Evolutionary conservation across 64 coral and sea anemone genomes (phyloP).

Genomic region (Platygyra sinensis): DNA sequence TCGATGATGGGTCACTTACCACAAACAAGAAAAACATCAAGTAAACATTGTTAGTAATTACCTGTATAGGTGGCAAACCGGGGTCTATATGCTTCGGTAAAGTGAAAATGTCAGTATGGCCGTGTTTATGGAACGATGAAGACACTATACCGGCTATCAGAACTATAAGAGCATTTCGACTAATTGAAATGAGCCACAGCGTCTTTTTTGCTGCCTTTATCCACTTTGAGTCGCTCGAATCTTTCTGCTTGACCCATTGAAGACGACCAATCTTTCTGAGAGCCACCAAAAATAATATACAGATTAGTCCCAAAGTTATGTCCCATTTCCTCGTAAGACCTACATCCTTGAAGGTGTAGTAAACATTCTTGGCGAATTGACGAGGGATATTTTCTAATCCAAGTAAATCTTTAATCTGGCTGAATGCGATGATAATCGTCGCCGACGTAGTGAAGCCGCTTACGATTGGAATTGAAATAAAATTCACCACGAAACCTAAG

Average conservation of each 20-base stretch:
- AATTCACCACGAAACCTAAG: conserved; percentile 89
- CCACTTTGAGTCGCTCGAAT: conserved; percentile 42
- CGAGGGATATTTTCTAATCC: conserved; percentile 83
- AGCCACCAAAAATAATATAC: conserved; percentile 61
- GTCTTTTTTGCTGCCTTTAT: conserved; percentile 67
- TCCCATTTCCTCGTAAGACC: conserved; percentile 88
- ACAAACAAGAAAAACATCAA: background rate
- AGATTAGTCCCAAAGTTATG: conserved; percentile 79
- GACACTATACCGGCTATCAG: conserved; percentile 61
- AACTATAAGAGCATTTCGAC: conserved; percentile 84
- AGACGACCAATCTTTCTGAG: conserved; percentile 66
- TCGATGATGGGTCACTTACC: background rate
- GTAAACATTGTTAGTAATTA: conserved; percentile 22
- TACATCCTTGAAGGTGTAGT: conserved; percentile 81
- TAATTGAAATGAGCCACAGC: conserved; percentile 76
- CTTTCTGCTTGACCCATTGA: conserved; percentile 59
- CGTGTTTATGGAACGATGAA: conserved; percentile 62
- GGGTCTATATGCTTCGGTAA: conserved; percentile 78
- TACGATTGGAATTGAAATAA: conserved; percentile 90
- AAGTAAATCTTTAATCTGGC: conserved; percentile 89
- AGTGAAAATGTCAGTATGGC: conserved; percentile 62
- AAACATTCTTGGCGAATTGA: conserved; percentile 65
- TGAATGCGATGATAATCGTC: conserved; percentile 86
- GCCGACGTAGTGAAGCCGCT: conserved; percentile 93
- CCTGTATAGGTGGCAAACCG: conserved; percentile 85